These are phyloP conservation scores for Eleutherodactylus coqui DNA, from an alignment of 2,797 vertebrate genomes.

Conservation along the genomic window DNA sequence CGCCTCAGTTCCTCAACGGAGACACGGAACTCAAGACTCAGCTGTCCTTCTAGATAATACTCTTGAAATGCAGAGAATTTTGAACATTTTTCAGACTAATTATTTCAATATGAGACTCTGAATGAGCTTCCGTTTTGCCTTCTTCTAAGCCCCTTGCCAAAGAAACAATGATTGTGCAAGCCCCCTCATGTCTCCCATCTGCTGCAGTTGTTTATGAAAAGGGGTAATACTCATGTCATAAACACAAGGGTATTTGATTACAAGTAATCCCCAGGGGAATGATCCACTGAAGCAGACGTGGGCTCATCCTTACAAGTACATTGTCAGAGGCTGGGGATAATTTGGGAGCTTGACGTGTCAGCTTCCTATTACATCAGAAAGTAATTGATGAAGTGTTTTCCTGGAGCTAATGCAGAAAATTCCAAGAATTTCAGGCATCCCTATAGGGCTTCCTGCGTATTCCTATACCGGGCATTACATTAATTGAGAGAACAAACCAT, in stretches of 20 bases:
- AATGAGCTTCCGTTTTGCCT: constrained; percentile 41
- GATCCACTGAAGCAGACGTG: constrained; percentile 41
- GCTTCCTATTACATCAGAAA: constrained; percentile 57
- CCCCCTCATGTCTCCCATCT: constrained; percentile 44
- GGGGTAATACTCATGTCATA: constrained; percentile 40
- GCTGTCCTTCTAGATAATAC: constrained; percentile 23
- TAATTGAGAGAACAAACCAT: not conserved
- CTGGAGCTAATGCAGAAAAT: constrained; percentile 43
- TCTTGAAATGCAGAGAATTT: constrained; percentile 35
- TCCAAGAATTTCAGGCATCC: not conserved
- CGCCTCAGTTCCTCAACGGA: not conserved
- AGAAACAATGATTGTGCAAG: constrained; percentile 23
- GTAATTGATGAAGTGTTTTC: constrained; percentile 27
- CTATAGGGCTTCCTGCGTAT: constrained; percentile 23
- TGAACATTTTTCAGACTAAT: constrained; percentile 48
- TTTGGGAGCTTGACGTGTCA: constrained; percentile 50
- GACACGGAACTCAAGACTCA: constrained; percentile 13
- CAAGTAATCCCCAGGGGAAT: constrained; percentile 58
- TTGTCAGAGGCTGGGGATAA: constrained; percentile 52
- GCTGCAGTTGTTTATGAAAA: constrained; percentile 47
- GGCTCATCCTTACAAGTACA: constrained; percentile 56
- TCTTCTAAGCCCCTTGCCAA: constrained; percentile 6
- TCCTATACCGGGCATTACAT: not conserved
- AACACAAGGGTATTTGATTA: constrained; percentile 54
- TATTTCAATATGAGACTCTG: constrained; percentile 43